A percentile compares a stretch with the other conserved stretches of the same genome.
Conservation (phyloP, 2,797 vertebrate genomes). For the Melanotaenia parkinsoni region DNA sequence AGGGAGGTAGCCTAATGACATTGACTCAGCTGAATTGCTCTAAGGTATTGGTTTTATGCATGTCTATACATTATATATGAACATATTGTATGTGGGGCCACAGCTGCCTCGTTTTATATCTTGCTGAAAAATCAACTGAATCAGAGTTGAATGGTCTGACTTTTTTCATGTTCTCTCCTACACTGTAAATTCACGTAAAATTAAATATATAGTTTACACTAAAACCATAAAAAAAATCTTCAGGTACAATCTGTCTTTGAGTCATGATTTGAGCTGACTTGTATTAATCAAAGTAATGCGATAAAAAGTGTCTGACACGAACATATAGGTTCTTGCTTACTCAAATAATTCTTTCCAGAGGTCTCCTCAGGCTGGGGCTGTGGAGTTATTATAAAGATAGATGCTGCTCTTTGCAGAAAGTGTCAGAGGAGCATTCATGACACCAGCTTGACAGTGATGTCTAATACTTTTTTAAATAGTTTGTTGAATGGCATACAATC, state of each 20-base stretch:
- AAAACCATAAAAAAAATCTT: too few species aligned
- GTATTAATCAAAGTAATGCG: too few species aligned
- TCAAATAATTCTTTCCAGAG: background rate
- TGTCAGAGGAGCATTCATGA: background rate
- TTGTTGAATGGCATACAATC: background rate
- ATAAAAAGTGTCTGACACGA: background rate
- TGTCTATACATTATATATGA: background rate
- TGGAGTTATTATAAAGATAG: background rate
- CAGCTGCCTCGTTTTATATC: background rate
- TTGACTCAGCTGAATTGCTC: constrained; percentile 8
- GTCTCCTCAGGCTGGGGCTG: background rate
- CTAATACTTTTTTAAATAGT: background rate
- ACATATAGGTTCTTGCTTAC: background rate
- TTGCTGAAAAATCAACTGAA: background rate
- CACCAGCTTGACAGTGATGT: background rate
- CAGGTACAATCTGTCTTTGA: background rate
- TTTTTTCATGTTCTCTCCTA: background rate
- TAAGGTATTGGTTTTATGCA: background rate
- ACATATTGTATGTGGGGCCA: background rate
- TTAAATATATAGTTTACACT: too few species aligned
- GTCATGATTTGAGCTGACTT: background rate
- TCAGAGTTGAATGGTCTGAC: background rate
- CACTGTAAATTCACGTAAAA: too few species aligned
- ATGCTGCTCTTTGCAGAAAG: background rate
- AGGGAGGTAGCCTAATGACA: constrained; percentile 23